Percentiles rank a stretch among this genome's conserved stretches.
Conservation (phyloP, 1,140 invertebrate genomes). For the Helicorthomorpha holstii region DNA sequence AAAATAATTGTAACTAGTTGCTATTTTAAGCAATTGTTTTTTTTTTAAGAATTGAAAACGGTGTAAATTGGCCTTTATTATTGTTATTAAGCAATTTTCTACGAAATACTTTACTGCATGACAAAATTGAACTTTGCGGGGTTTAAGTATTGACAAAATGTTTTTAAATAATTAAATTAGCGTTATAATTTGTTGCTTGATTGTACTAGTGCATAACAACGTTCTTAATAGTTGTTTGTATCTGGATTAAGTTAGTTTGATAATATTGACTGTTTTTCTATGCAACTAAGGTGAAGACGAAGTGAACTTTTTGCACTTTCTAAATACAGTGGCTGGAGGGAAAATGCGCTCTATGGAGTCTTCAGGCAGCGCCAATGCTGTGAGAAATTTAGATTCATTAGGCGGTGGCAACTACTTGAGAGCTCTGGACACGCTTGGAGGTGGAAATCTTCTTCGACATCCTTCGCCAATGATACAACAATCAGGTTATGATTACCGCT, state of each 20-base stretch:
- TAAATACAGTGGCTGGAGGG: constrained; percentile 8
- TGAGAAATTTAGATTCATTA: constrained; percentile 19
- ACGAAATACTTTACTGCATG: neutral
- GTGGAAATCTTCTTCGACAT: constrained; percentile 6
- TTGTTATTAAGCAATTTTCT: neutral
- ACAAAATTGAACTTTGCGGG: neutral
- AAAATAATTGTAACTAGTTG: neutral
- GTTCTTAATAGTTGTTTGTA: neutral
- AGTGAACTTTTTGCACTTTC: neutral
- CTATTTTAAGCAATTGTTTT: no score
- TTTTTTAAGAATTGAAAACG: neutral
- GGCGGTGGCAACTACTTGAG: constrained; percentile 29
- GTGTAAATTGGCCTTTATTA: neutral
- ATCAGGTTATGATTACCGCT: no score
- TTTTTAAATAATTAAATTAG: neutral
- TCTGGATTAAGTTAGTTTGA: neutral
- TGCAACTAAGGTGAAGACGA: neutral
- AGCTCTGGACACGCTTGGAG: constrained; percentile 20
- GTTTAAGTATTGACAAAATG: no score
- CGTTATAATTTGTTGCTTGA: neutral
- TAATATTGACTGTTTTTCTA: neutral
- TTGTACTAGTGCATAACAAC: neutral
- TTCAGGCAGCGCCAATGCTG: constrained; percentile 28
- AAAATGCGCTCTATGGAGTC: constrained; percentile 23
- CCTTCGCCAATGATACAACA: no score